Conservation (phyloP, 2,888 invertebrate genomes). For the Andricus curvator region DNA sequence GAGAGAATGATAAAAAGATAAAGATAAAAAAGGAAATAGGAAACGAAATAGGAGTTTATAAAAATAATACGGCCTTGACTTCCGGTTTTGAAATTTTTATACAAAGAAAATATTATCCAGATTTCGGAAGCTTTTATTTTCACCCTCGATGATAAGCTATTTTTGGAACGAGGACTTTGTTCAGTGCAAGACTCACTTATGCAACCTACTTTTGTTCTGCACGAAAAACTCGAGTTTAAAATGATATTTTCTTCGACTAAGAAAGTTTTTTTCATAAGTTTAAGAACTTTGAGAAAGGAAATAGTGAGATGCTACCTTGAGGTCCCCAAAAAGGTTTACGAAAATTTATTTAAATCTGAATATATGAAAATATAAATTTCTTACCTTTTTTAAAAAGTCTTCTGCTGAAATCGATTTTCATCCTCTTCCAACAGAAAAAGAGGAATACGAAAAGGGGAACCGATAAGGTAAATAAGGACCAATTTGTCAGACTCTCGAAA, state of each 20-base stretch:
- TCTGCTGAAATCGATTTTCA: no score
- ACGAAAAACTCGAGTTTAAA: constrained; percentile 34
- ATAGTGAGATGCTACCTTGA: no score
- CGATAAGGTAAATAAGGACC: no score
- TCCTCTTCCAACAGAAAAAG: no score
- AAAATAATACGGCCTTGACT: not conserved
- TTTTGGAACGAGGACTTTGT: constrained; percentile 53
- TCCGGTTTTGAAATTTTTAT: not conserved
- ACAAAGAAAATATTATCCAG: not conserved
- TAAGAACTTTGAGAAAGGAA: no score
- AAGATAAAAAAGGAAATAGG: not conserved
- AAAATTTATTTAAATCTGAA: no score
- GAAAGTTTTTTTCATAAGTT: not conserved
- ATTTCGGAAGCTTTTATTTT: not conserved
- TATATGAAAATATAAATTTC: no score
- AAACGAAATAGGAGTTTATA: not conserved
- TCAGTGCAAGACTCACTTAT: constrained; percentile 45
- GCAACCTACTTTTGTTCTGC: constrained; percentile 55
- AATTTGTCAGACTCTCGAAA: no score
- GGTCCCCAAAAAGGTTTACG: no score
- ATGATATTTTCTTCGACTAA: not conserved
- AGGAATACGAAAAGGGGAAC: no score
- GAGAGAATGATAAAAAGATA: constrained; percentile 1
- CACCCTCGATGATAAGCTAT: constrained; percentile 11
- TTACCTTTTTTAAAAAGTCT: not conserved